Percentiles rank a stretch among this genome's conserved stretches.
Evolutionary conservation across 2,113 vertebrate genomes (phyloP).

Genomic region (Columba livia): DNA sequence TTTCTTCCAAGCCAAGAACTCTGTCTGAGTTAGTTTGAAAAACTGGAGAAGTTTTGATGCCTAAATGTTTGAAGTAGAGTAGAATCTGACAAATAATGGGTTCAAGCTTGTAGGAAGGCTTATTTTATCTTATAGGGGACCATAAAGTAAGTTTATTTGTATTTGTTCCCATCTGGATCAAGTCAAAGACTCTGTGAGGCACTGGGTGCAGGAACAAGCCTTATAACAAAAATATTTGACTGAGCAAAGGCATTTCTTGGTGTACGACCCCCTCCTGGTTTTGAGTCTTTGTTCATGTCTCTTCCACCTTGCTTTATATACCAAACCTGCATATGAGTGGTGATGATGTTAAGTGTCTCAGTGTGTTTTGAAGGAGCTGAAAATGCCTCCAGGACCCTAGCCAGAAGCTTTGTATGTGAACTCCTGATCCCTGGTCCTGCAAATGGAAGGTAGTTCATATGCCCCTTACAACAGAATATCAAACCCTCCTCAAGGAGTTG

Average conservation of each 20-base stretch:
- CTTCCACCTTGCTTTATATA: not conserved
- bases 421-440: not conserved
- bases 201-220: not conserved
- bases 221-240: not conserved
- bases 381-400: not conserved
- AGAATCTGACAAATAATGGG: not conserved
- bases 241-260: not conserved
- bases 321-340: not conserved
- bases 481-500: no score
- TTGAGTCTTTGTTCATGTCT: not conserved
- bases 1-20: not conserved
- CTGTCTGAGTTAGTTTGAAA: not conserved
- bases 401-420: not conserved
- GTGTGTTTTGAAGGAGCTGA: not conserved
- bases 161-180: not conserved
- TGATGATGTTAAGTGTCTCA: not conserved
- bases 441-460: not conserved
- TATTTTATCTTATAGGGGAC: not conserved
- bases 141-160: not conserved
- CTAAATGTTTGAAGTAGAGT: not conserved
- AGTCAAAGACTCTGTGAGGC: not conserved
- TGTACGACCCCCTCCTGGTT: not conserved
- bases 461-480: not conserved
- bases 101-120: not conserved
- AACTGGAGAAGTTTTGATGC: not conserved